Conservation (phyloP, 1,140 invertebrate genomes). For the Pollicipes pollicipes region DNA sequence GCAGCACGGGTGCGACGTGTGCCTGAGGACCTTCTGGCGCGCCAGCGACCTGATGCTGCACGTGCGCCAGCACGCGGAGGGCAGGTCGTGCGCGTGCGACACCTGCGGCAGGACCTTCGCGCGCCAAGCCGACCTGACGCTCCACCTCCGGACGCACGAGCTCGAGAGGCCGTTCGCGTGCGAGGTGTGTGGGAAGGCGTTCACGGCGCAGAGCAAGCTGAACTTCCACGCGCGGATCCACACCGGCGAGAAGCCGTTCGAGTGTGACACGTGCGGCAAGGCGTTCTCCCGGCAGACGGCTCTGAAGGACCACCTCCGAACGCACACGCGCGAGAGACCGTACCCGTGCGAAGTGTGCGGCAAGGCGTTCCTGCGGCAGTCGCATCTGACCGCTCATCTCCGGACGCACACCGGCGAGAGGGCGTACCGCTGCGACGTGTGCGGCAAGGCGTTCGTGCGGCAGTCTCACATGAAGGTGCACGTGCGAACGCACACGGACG, state of each 20-base stretch:
- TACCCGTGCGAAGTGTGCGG: constrained; percentile 39
- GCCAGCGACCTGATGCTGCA: constrained; percentile 14
- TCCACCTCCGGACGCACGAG: too few species aligned
- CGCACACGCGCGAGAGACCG: too few species aligned
- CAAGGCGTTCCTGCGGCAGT: constrained; percentile 43
- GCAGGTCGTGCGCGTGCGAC: constrained; percentile 11
- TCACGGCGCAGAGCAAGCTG: too few species aligned
- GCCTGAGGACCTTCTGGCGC: too few species aligned
- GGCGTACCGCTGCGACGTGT: constrained; percentile 41
- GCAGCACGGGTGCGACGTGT: too few species aligned
- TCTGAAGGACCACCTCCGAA: constrained; percentile 82
- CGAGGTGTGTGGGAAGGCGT: too few species aligned
- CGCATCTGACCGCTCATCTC: constrained; percentile 22
- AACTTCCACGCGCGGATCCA: too few species aligned
- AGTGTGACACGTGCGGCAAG: too few species aligned
- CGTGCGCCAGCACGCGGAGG: constrained; percentile 12
- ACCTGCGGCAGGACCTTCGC: constrained; percentile 4
- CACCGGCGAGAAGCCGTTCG: too few species aligned
- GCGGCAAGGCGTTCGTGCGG: constrained; percentile 39
- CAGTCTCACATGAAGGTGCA: constrained; percentile 12
- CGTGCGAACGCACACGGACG: constrained; percentile 71
- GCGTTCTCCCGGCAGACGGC: constrained; percentile 94
- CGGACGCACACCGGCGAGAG: constrained; percentile 15
- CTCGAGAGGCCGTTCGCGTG: too few species aligned
- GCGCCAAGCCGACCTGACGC: too few species aligned